Percentiles rank a stretch among this genome's conserved stretches.
These are phyloP conservation scores for Drosophila imparisetae DNA, from an alignment of 2,888 invertebrate genomes.

Conservation along the genomic window DNA sequence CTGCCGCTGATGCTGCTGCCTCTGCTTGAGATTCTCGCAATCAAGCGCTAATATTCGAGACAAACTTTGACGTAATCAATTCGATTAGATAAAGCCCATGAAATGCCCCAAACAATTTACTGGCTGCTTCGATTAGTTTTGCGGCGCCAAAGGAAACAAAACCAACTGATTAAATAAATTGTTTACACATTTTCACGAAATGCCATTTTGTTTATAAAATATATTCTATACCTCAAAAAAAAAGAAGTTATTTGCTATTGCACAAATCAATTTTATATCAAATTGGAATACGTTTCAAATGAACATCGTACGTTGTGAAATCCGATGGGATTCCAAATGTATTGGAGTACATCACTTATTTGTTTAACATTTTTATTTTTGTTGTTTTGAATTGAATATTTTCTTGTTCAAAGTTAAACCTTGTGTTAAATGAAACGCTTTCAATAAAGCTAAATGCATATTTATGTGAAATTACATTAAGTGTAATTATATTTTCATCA, in stretches of 20 bases:
- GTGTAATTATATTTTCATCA: constrained; percentile 44
- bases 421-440: constrained; percentile 27
- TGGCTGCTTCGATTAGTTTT: constrained; percentile 45
- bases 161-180: not conserved
- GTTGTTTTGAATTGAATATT: not conserved
- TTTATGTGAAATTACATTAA: constrained; percentile 38
- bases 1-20: constrained; percentile 28
- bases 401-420: not conserved
- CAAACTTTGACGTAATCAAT: constrained; percentile 77
- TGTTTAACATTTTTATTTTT: not conserved
- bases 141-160: constrained; percentile 58
- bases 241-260: not conserved
- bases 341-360: not conserved
- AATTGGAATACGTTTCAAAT: not conserved
- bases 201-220: not conserved
- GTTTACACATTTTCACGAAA: not conserved
- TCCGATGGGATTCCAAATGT: not conserved
- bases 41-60: constrained; percentile 67
- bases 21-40: constrained; percentile 41
- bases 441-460: constrained; percentile 42
- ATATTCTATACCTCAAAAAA: not conserved
- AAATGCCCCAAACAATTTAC: constrained; percentile 50
- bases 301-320: not conserved
- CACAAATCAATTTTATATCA: not conserved
- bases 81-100: constrained; percentile 75